Base-by-base conservation (phyloP, 2,113 vertebrate genomes). In the Rhipidura dahli region DNA sequence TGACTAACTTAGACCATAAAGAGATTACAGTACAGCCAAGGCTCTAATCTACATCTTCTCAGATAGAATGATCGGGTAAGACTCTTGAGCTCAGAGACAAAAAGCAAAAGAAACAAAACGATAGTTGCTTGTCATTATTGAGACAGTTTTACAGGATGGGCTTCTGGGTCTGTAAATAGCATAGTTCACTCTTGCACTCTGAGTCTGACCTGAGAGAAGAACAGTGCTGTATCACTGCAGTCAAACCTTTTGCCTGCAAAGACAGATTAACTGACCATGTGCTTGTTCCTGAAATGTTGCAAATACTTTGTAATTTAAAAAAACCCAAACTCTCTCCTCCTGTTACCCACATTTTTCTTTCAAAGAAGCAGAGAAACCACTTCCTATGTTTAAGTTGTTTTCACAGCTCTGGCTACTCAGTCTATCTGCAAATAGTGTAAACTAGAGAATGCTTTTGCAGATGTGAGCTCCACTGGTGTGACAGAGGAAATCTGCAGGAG, bases 161-260 rank as follows among this genome's bases (percentile, higher is more conserved):
- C n/a, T n/a, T n/a, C 21, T 65, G 64, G 9, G 13, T 76, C 56
- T 61, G 30, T 26, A n/a, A 69, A 44, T 15, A 57, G 2, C 9
- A 9, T 12, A 2, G 8, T 21, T 91, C 16, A 13, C 20, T 50
- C 7, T 50, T 44, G 13, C 5, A 6, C 16, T 51, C 40, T 23
- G 27, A 57, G 22, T 53, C 9, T 6, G 13, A 44, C n/a, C 35
- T 37, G 53, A 77, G 39, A 71, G 14, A 45, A 44, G 14, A 3
- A 39, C 60, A 83, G 12, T 14, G 16, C 15, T 64, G 2, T n/a
- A 31, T 27, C 30, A 5, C 19, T 47, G 3, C 9, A 35, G 22
- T 69, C 1, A 0, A 82, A 59, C 3, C 0, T 3, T 64, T 51
- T 80, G 18, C 17, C 40, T 3, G 0, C 21, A 56, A 47, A 76